Evolutionary conservation across 2,797 vertebrate genomes (phyloP), one percentile per base, ranked within the genome.

Genomic region (Hylomyscus alleni): DNA sequence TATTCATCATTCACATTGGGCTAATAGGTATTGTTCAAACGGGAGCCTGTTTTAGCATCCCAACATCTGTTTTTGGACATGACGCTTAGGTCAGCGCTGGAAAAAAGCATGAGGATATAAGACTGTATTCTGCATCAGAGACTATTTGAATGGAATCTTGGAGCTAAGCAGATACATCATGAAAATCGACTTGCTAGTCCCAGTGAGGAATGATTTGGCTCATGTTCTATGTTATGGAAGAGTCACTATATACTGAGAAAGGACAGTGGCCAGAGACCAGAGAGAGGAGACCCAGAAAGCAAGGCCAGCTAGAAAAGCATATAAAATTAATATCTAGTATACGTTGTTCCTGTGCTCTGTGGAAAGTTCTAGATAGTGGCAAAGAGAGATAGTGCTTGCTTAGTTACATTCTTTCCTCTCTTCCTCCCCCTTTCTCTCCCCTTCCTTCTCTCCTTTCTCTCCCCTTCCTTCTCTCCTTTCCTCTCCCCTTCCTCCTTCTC

Each of bases 21-120:
- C 94, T 75, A 94, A 52, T 85, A 92, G 82, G 44, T 93, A 10
- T 82, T 91, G 34, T 50, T 91, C 76, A 77, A 69, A 87, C 8
- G 77, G 65, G 62, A 92, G 91, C 69, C 15, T 31, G 3, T 50
- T 67, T 94, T 44, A 94, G 58, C 26, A 77, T 95, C 84, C 40
- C 93, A 26, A 76, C 1, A 69, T 15, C 9, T 85, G 44, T 20
- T 86, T 89, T 87, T 37, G 29, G 8, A 0, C 81, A 7, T 60
- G 90, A 90, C 89, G 92, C 3, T 97, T 91, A 40, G 47, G 6
- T 94, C 75, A 92, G 6, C 34, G 80, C 19, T 91, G 1, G 37
- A 76, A 81, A 54, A 90, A 93, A 31, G 75, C 17, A 93, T 26
- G 15, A 26, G 24, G 2, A 80, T 93, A 73, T 87, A 91, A 89